phyloP scores from a whole-genome alignment of 2,888 invertebrate genomes.

The Drosophila niveifrons region DNA sequence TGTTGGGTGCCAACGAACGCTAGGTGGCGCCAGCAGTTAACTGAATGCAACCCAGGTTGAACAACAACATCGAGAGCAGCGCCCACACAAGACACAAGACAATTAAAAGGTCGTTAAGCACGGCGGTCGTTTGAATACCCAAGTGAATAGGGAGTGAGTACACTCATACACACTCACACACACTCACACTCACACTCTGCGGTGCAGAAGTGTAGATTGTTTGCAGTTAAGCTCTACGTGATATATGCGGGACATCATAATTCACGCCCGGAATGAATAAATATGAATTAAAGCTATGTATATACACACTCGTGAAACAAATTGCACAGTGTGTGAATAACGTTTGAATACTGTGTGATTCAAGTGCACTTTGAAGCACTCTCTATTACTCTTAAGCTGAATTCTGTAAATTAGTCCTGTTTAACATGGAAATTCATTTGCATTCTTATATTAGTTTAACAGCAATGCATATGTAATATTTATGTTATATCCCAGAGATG shows the following conservation, averaged over 20 bases:
- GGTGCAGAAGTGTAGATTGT: constrained; percentile 17
- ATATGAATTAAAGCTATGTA: constrained; percentile 15
- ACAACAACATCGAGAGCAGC: not conserved
- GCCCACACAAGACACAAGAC: constrained; percentile 60
- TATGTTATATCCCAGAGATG: too few species aligned
- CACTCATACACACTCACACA: not conserved
- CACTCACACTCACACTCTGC: not conserved
- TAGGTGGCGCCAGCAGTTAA: constrained; percentile 48
- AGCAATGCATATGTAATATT: too few species aligned
- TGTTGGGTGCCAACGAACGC: constrained; percentile 7
- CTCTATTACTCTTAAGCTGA: too few species aligned
- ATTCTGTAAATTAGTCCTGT: too few species aligned
- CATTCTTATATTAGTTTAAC: too few species aligned
- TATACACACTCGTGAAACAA: not conserved
- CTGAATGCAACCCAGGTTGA: constrained; percentile 40
- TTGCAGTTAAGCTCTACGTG: constrained; percentile 15
- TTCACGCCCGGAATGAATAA: constrained; percentile 18
- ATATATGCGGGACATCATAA: constrained; percentile 19
- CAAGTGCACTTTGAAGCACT: too few species aligned
- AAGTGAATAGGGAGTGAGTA: constrained; percentile 29
- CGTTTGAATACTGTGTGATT: too few species aligned
- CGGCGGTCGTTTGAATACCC: constrained; percentile 55
- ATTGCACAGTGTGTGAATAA: not conserved
- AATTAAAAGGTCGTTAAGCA: constrained; percentile 75
- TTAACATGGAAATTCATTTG: too few species aligned